Base-by-base conservation (phyloP, 2,888 invertebrate species). In the Oxytorus armatus region DNA sequence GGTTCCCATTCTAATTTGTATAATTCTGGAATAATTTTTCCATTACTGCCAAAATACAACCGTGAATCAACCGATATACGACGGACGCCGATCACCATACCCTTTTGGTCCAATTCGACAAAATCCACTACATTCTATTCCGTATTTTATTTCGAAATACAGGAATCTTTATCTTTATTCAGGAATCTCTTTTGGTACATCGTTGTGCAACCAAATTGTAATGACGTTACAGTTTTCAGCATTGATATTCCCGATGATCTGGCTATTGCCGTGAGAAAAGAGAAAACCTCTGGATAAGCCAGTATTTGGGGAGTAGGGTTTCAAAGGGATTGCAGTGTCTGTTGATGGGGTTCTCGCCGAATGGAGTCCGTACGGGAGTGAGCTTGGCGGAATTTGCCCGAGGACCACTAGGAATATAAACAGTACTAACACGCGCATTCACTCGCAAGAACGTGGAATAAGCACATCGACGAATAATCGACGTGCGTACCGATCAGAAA, bases 401-500 rank as follows among this genome's bases (percentile, higher is more conserved):
- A n/a, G n/a, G 5, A 36, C 25, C 3, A 55, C 4, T 69, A 55
- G 25, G 7, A 42, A 21, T 44, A 44, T 55, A 33, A 47, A 25
- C 53, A 29, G n/a, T 49, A 23, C 57, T 4, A 36, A 42, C 23
- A 36, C 8, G 10, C 14, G 16, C 7, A 21, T 36, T 49, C 36
- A n/a, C 33, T 21, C 14, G 10, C 11, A 18, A 18, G 14, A 2
- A 65, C 14, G 10, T 18, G 3, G n/a, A 57, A n/a, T n/a, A n/a
- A 7, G 10, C 59, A 44, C 47, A 61, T 57, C 25, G 65, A 75
- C 74, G 25, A 69, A 65, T 65, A 70, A 79, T 69, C 65, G 65
- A 74, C 51, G 55, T 59, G 53, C 66, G 75, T 76, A 76, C 77
- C 77, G 77, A 77, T 59, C 63, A n/a, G 39, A 18, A 77, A 73